phyloP scores from a whole-genome alignment of 2,888 invertebrate species.

The Merodon equestris region DNA sequence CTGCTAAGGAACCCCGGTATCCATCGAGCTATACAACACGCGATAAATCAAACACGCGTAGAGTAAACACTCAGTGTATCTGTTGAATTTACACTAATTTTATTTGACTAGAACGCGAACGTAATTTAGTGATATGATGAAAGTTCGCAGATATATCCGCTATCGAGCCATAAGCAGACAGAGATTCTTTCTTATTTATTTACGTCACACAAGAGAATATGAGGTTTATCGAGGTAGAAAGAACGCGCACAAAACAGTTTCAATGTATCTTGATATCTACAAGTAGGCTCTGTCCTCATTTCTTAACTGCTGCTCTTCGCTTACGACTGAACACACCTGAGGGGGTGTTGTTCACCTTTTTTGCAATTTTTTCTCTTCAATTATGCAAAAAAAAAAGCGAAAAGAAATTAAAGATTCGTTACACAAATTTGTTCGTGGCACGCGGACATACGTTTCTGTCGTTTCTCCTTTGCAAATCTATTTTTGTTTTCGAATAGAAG shows the following conservation, averaged over 20 bases:
- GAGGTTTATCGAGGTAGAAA: constrained; percentile 32
- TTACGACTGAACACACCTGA: constrained; percentile 50
- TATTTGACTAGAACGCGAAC: constrained; percentile 45
- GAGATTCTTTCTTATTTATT: constrained; percentile 37
- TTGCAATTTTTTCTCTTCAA: constrained; percentile 14
- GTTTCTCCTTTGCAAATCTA: constrained; percentile 58
- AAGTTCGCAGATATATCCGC: constrained; percentile 39
- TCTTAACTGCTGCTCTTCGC: constrained; percentile 8
- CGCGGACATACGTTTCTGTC: constrained; percentile 28
- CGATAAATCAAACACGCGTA: constrained; percentile 21
- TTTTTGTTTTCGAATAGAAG: constrained; percentile 61
- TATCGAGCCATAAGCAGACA: constrained; percentile 3
- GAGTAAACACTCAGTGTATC: constrained; percentile 31
- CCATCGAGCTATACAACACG: constrained; percentile 7
- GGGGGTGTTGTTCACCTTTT: constrained; percentile 22
- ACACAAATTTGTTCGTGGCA: constrained; percentile 48
- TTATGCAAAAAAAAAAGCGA: constrained; percentile 12
- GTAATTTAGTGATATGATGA: constrained; percentile 59
- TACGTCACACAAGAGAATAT: constrained; percentile 55
- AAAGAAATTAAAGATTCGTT: constrained; percentile 24
- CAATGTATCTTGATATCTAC: constrained; percentile 6
- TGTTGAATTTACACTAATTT: constrained; percentile 46
- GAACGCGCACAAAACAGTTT: background rate
- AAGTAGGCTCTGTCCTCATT: constrained; percentile 64
- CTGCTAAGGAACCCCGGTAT: constrained; percentile 1